Percentiles rank a stretch among this genome's conserved stretches.
Evolutionary conservation across 37 sponge, comb jelly and placozoan species (phyloP).

Genomic region (Cliona cf. orientalis): DNA sequence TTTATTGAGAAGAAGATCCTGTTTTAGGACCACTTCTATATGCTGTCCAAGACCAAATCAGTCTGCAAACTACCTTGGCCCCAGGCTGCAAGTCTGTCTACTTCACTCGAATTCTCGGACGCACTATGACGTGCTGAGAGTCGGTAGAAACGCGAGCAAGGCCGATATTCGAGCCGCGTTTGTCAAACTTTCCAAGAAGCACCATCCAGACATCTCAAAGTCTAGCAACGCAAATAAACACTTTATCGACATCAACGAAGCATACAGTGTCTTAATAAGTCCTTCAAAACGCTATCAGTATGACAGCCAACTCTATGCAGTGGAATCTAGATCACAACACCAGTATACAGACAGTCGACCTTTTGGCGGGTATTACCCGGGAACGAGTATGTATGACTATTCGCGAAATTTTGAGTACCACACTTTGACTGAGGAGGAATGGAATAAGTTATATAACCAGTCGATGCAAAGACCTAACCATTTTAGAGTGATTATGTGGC

Average conservation of each 20-base stretch:
- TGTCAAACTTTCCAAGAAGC: slow-evolving; percentile 58
- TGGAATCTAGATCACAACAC: neutral
- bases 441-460: slow-evolving; percentile 1
- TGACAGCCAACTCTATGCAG: slow-evolving; percentile 23
- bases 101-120: too few species aligned
- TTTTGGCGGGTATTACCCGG: neutral
- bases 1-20: too few species aligned
- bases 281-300: slow-evolving; percentile 34
- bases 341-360: neutral
- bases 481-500: neutral
- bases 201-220: slow-evolving; percentile 55
- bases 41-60: too few species aligned
- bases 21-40: too few species aligned
- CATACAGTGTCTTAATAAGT: slow-evolving; percentile 49
- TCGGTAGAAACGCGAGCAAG: slow-evolving; percentile 31
- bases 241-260: slow-evolving; percentile 65
- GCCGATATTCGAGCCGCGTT: slow-evolving; percentile 58
- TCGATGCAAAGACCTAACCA: slow-evolving; percentile 7
- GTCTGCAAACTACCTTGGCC: too few species aligned
- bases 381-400: neutral
- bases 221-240: neutral
- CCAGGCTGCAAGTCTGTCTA: too few species aligned
- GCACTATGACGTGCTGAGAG: slow-evolving; percentile 58
- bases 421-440: slow-evolving; percentile 9
- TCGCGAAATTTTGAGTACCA: neutral